These are phyloP conservation scores for Microcebus griseorufus DNA, from an alignment of 2,113 vertebrate species.

Conservation along the genomic window DNA sequence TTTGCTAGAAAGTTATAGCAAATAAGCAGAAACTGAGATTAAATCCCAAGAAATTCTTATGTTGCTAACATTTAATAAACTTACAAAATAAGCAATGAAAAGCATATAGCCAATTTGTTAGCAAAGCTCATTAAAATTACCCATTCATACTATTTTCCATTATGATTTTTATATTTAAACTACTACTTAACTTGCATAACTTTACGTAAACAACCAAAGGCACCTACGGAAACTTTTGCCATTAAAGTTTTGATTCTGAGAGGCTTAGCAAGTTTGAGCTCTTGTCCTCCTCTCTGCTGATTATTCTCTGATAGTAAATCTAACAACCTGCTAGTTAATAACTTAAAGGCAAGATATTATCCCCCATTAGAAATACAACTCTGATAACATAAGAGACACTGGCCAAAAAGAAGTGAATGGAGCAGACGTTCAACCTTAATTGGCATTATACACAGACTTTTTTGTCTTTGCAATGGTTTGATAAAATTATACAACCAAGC, in stretches of 20 bases:
- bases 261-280: not conserved
- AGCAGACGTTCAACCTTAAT: not conserved
- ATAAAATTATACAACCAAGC: conserved; percentile 19
- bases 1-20: conserved; percentile 22
- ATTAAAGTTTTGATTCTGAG: not conserved
- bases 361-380: not conserved
- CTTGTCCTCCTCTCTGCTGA: not conserved
- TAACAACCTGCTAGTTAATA: not conserved
- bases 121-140: conserved; percentile 28
- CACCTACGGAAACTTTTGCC: not conserved
- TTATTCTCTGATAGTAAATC: not conserved
- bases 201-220: conserved; percentile 23
- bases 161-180: conserved; percentile 8
- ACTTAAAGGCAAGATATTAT: not conserved
- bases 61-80: conserved; percentile 36
- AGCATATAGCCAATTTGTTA: not conserved
- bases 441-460: not conserved
- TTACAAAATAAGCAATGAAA: conserved; percentile 16
- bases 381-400: not conserved
- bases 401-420: not conserved
- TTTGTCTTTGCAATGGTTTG: conserved; percentile 4
- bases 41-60: conserved; percentile 18
- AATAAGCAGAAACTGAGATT: conserved; percentile 35
- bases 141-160: not conserved
- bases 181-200: not conserved